Conservation (phyloP, 2,888 invertebrate genomes). For the Acanthosoma haemorrhoidale region DNA sequence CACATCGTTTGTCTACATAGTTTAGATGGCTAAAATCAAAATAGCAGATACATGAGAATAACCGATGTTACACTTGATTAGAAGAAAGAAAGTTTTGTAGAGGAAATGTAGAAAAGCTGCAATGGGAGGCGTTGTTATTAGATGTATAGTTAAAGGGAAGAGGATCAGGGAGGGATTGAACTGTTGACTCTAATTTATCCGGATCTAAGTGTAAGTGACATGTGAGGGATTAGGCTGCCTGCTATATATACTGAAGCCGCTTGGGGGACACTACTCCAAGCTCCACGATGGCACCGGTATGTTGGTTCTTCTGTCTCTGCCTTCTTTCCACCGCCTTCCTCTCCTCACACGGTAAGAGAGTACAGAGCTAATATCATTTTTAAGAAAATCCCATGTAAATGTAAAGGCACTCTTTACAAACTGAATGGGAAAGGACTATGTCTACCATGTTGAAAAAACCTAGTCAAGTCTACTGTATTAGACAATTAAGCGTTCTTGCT, state of each 20-base stretch:
- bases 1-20: not conserved
- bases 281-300: not conserved
- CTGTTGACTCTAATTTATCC: conserved; percentile 5
- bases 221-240: not conserved
- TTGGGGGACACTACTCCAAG: not conserved
- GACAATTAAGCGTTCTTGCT: too few relatives aligned
- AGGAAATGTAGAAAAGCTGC: not conserved
- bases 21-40: too few relatives aligned
- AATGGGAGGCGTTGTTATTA: not conserved
- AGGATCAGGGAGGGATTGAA: not conserved
- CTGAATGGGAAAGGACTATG: too few relatives aligned
- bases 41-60: too few relatives aligned
- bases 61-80: too few relatives aligned
- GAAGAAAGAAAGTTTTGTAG: too few relatives aligned
- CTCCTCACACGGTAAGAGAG: not conserved
- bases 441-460: too few relatives aligned
- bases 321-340: not conserved
- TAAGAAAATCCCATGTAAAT: too few relatives aligned
- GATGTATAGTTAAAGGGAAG: not conserved
- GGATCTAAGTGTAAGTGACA: conserved; percentile 11
- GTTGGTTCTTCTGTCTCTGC: not conserved
- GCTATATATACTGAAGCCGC: not conserved
- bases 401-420: too few relatives aligned
- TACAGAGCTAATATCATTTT: too few relatives aligned
- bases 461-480: too few relatives aligned